These are phyloP conservation scores for Falco concolor DNA, from an alignment of 2,797 vertebrate species.

Conservation along the genomic window DNA sequence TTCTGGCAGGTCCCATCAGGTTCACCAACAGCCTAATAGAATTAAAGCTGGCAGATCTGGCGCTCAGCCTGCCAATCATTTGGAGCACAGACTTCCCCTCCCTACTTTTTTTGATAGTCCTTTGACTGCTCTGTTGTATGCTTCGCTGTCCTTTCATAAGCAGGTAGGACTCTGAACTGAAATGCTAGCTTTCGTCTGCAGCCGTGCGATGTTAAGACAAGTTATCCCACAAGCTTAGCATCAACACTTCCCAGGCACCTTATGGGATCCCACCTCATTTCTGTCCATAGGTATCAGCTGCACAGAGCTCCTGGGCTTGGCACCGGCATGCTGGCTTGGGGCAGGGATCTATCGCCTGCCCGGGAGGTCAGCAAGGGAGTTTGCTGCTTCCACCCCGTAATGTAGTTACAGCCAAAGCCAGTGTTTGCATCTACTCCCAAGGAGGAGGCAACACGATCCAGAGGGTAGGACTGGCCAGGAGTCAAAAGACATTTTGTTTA, in stretches of 20 bases:
- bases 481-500: conserved; percentile 26
- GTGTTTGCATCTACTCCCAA: not conserved
- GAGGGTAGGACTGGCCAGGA: not conserved
- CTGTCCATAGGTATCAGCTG: accelerated
- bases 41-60: not conserved
- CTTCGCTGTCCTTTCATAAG: not conserved
- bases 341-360: not conserved
- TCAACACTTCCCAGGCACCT: not conserved
- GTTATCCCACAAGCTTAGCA: not conserved
- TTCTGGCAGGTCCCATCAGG: not conserved
- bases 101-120: not conserved
- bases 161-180: not conserved
- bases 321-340: not conserved
- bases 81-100: not conserved
- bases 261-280: not conserved
- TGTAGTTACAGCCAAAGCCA: not conserved
- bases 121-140: not conserved
- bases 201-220: not conserved
- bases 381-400: not conserved
- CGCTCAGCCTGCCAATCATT: not conserved
- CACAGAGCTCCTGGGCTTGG: not conserved
- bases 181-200: not conserved
- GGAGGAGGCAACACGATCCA: not conserved
- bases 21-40: not conserved
- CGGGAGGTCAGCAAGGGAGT: not conserved